Percentiles rank a stretch among this genome's conserved stretches.
phyloP scores from a whole-genome alignment of 2,797 vertebrate species.

The Acipenser oxyrinchus region DNA sequence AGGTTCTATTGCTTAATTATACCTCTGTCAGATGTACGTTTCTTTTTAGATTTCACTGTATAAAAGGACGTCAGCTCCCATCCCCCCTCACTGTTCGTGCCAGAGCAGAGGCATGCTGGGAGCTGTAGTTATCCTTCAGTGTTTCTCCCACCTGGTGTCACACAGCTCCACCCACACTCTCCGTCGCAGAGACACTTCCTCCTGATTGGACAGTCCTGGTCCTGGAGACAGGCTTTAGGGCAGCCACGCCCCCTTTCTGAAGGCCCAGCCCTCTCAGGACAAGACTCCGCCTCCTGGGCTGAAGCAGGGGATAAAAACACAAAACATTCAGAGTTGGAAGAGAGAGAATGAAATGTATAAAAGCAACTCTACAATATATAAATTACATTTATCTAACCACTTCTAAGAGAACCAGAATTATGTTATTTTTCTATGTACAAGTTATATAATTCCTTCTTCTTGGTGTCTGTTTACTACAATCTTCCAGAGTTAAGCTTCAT shows the following conservation, averaged over 20 bases:
- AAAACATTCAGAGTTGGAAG: conserved; percentile 5
- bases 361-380: too few species aligned
- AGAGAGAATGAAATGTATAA: too few species aligned
- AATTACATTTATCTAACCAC: too few species aligned
- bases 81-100: not conserved
- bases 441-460: too few species aligned
- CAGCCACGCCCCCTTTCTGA: conserved; percentile 56
- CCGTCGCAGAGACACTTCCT: conserved; percentile 71
- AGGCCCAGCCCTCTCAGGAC: conserved; percentile 55
- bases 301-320: conserved; percentile 16
- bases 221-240: conserved; percentile 54
- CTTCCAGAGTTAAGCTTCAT: too few species aligned
- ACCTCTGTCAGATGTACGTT: too few species aligned
- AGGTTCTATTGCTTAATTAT: too few species aligned
- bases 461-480: too few species aligned
- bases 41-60: too few species aligned
- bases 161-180: conserved; percentile 72
- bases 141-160: conserved; percentile 55
- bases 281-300: conserved; percentile 36
- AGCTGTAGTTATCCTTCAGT: not conserved
- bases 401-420: too few species aligned
- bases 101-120: conserved; percentile 5
- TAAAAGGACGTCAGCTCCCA: not conserved
- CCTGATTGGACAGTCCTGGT: conserved; percentile 59
- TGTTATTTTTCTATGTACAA: too few species aligned